Evolutionary conservation across 1,140 invertebrate genomes (phyloP).

Genomic region (Orchesella cincta): DNA sequence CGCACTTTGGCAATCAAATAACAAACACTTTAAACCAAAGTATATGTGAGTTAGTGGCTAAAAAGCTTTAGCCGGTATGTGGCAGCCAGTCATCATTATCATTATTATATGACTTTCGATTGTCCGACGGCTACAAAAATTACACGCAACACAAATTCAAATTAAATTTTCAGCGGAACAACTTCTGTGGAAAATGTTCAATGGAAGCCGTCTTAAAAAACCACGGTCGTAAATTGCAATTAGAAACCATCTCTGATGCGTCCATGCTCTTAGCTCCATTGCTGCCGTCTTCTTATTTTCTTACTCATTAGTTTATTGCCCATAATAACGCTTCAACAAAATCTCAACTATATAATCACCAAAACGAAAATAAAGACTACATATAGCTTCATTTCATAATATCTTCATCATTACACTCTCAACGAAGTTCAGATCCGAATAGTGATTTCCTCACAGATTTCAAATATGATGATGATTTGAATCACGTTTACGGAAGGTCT

Average conservation of each 20-base stretch:
- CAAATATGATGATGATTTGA: background rate
- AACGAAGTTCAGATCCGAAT: no score
- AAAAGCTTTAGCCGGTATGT: conserved; percentile 12
- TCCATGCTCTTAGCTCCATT: conserved; percentile 4
- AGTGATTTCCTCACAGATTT: no score
- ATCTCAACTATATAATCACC: background rate
- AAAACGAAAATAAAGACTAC: conserved; percentile 17
- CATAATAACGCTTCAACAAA: conserved; percentile 13
- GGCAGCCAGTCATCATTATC: conserved; percentile 16
- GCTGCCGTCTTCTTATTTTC: conserved; percentile 21
- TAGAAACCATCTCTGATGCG: conserved; percentile 17
- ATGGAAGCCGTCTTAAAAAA: background rate
- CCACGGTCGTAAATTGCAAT: conserved; percentile 25
- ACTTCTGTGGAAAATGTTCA: conserved; percentile 29
- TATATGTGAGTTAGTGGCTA: background rate
- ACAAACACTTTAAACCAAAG: background rate
- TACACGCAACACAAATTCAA: conserved; percentile 29
- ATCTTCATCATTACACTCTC: background rate
- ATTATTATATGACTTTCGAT: conserved; percentile 13
- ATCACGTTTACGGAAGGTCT: background rate
- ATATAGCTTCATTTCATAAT: background rate
- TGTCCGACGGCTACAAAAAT: conserved; percentile 26
- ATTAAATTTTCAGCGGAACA: conserved; percentile 30
- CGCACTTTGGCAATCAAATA: no score
- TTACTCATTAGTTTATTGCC: conserved; percentile 30